phyloP scores from a whole-genome alignment of 2,113 vertebrate species.

The Microcebus murinus region DNA sequence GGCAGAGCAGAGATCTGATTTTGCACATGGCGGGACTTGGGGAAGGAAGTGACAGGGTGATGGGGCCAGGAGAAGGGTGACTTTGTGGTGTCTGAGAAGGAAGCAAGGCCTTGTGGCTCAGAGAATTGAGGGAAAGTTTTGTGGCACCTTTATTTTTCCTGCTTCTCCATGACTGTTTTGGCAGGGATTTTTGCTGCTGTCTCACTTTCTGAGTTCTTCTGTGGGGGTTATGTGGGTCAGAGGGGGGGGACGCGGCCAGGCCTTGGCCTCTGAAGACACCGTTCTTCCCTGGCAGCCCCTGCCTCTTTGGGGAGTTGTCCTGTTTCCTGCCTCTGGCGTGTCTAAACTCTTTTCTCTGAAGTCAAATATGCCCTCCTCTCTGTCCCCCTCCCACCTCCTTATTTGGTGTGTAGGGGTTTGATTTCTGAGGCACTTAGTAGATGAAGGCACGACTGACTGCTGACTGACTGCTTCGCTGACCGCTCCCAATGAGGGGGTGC shows the following conservation, averaged over 20 bases:
- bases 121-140: neutral
- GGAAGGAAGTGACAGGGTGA: constrained; percentile 29
- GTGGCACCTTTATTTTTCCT: neutral
- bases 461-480: neutral
- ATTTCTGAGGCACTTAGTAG: neutral
- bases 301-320: neutral
- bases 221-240: neutral
- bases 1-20: constrained; percentile 66
- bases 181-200: neutral
- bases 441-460: neutral
- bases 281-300: neutral
- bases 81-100: constrained; percentile 13
- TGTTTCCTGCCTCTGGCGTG: neutral
- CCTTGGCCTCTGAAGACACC: neutral
- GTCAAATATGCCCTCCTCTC: neutral
- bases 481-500: neutral
- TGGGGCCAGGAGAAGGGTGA: constrained; percentile 45
- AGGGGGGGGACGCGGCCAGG: neutral
- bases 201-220: constrained; percentile 18
- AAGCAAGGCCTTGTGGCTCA: neutral
- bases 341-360: neutral
- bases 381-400: neutral
- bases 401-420: neutral
- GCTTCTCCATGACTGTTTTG: neutral
- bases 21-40: constrained; percentile 67